Base-by-base conservation (phyloP, 2,888 invertebrate genomes). In the Eupithecia inturbata region DNA sequence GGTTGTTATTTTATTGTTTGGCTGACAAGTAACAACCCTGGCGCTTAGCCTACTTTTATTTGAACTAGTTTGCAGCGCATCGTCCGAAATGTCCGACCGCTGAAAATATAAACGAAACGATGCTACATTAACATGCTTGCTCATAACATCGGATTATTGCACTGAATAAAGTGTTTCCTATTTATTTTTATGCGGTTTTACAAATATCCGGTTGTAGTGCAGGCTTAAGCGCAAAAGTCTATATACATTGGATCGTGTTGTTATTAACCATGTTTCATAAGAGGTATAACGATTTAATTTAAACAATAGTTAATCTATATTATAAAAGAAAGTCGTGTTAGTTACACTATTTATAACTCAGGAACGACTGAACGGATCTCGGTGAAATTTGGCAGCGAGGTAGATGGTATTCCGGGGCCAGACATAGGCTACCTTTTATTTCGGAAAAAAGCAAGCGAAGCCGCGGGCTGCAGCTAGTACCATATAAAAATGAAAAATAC, bases 11-110 rank as follows among this genome's bases (percentile, higher is more conserved):
- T 53, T 3, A 49, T n/a, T 10, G 10, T 49, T 22, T 22, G 3
- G 0, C 57, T 9, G n/a, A n/a, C n/a, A n/a, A n/a, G n/a, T 12
- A 26, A 26, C 57, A 57, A 1, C 57, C 57, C 57, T 57, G 26
- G 57, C 14, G 5, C 57, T 57, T 57, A 57, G 57, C 57, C 26
- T 57, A 57, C 57, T 57, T 57, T 57, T 57, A 57, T 57, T 26
- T 57, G 4, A 57, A 26, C 26, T 57, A 57, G 57, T 26, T 57
- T 4, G 53, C 12, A 53, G 14, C 22, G 57, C 57, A 10, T 53
- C 49, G 49, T 53, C 57, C 57, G 12, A 26, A 57, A 57, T 12
- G 57, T 57, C 57, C 57, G 10, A 26, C 57, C 26, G 14, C 57
- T 26, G 26, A 12, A 57, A 57, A 57, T 26, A 57, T 57, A 57